A percentile compares a stretch with the other conserved stretches of the same genome.
phyloP scores from a whole-genome alignment of 2,797 vertebrate genomes.

The Hyperoplus lanceolatus region DNA sequence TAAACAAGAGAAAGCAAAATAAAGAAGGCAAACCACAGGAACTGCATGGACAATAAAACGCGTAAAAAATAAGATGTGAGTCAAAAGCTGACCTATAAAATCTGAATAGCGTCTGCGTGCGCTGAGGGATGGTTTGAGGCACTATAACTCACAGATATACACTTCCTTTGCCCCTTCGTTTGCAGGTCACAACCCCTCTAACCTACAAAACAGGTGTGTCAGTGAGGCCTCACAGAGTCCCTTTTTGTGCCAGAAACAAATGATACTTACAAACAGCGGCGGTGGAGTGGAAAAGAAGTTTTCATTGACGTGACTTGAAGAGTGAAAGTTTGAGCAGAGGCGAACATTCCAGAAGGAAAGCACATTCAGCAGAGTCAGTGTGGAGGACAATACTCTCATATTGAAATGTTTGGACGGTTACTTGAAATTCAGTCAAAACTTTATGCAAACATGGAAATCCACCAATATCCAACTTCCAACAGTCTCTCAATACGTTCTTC shows the following conservation, averaged over 20 bases:
- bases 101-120: slow-evolving; percentile 6
- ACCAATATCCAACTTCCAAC: background rate
- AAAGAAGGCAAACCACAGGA: slow-evolving; percentile 36
- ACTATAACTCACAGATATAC: slow-evolving; percentile 22
- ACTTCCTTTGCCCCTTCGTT: slow-evolving; percentile 41
- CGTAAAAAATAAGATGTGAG: slow-evolving; percentile 23
- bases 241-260: slow-evolving; percentile 62
- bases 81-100: slow-evolving; percentile 20
- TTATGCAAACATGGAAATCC: background rate
- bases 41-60: slow-evolving; percentile 37
- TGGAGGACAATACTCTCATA: background rate
- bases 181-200: slow-evolving; percentile 53
- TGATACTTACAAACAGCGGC: slow-evolving; percentile 25
- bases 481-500: no score
- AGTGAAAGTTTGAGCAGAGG: slow-evolving; percentile 8
- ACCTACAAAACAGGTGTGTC: slow-evolving; percentile 69
- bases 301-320: slow-evolving; percentile 3
- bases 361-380: background rate
- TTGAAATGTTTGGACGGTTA: background rate
- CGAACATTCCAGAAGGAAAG: slow-evolving; percentile 1
- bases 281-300: slow-evolving; percentile 28
- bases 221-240: slow-evolving; percentile 24
- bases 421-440: background rate
- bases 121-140: slow-evolving; percentile 24
- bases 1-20: slow-evolving; percentile 48